Conservation (phyloP, 92 coral and sea anemone species). For the Micromussa lordhowensis region DNA sequence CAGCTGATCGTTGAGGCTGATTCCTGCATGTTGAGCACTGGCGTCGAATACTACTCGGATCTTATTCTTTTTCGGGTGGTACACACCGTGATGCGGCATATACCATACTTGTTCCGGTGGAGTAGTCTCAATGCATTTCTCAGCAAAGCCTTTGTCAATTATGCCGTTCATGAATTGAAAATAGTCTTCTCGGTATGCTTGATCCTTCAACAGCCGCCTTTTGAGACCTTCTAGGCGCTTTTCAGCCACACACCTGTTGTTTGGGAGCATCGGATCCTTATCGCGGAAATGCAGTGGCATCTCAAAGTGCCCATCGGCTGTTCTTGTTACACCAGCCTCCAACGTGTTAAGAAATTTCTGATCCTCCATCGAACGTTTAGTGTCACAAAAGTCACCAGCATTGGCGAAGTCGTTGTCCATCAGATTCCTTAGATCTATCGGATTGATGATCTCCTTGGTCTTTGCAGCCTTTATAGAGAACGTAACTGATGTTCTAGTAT, state of each 20-base stretch:
- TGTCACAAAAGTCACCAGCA: not conserved
- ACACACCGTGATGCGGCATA: no score
- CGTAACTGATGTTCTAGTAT: not conserved
- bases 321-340: conserved; percentile 26
- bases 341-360: conserved; percentile 38
- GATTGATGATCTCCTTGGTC: conserved; percentile 33
- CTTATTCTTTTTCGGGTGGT: no score
- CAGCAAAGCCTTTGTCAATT: conserved; percentile 52
- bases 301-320: conserved; percentile 57
- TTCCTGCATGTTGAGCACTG: conserved; percentile 36
- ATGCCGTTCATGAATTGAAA: conserved; percentile 48
- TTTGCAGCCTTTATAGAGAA: not conserved
- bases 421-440: conserved; percentile 19
- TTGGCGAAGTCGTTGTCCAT: conserved; percentile 57
- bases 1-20: conserved; percentile 51
- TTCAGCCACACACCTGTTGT: conserved; percentile 51
- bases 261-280: conserved; percentile 27
- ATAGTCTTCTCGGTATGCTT: conserved; percentile 47
- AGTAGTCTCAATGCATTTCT: conserved; percentile 27
- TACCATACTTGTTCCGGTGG: conserved; percentile 45
- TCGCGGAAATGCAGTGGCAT: conserved; percentile 65
- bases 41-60: conserved; percentile 50
- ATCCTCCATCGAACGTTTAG: conserved; percentile 37
- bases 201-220: conserved; percentile 32
- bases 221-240: conserved; percentile 37